Percentiles rank a stretch among this genome's conserved stretches.
Conservation (phyloP, 2,797 vertebrate species). For the Spinus pinus region DNA sequence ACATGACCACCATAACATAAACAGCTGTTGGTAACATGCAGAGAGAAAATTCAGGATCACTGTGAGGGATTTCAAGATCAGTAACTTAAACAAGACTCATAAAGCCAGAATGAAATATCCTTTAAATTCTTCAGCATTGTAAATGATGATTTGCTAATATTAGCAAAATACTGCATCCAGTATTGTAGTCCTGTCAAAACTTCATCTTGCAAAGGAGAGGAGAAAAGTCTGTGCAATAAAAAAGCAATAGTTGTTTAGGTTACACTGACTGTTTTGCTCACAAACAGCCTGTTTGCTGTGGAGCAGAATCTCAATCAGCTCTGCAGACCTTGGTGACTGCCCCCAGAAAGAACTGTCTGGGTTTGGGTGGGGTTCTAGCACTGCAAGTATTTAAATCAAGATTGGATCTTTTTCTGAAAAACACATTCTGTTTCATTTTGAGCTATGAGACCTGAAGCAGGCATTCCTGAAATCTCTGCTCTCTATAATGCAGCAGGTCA, state of each 20-base stretch:
- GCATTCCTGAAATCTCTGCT: not conserved
- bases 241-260: not conserved
- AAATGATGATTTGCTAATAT: not conserved
- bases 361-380: not conserved
- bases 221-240: not conserved
- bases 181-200: not conserved
- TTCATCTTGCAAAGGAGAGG: not conserved
- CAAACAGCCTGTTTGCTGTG: not conserved
- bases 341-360: not conserved
- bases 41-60: not conserved
- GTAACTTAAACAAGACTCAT: not conserved
- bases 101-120: not conserved
- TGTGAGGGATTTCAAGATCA: not conserved
- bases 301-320: not conserved
- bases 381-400: not conserved
- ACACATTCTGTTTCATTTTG: not conserved
- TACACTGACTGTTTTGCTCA: not conserved
- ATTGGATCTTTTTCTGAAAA: not conserved
- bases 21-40: not conserved
- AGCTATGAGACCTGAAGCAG: not conserved
- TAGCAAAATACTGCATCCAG: not conserved
- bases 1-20: not conserved
- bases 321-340: not conserved
- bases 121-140: not conserved
- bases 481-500: not conserved